Percentiles rank a stretch among this genome's conserved stretches.
phyloP scores from a whole-genome alignment of 1,140 invertebrate species.

The Heliconius nattereri region DNA sequence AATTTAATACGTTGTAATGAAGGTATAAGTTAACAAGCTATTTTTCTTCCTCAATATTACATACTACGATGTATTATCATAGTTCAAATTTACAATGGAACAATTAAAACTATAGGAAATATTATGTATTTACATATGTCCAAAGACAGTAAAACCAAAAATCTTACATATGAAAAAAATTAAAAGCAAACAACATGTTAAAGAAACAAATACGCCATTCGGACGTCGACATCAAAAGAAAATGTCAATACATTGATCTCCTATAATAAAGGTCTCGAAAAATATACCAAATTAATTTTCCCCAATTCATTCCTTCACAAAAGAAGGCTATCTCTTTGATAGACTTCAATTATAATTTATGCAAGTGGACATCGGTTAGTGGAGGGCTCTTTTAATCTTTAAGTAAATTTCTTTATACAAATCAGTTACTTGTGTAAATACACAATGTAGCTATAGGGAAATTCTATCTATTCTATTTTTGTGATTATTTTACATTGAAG shows the following conservation, averaged over 20 bases:
- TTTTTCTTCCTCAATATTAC: no score
- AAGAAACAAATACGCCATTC: conserved; percentile 66
- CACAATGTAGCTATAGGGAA: not conserved
- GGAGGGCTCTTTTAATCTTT: conserved; percentile 59
- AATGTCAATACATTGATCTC: conserved; percentile 62
- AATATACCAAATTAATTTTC: conserved; percentile 74
- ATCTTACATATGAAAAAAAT: not conserved
- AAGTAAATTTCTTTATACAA: conserved; percentile 62
- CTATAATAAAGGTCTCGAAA: conserved; percentile 64
- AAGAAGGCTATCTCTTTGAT: conserved; percentile 69
- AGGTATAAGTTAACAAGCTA: no score
- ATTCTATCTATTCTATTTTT: not conserved
- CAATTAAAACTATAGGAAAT: no score
- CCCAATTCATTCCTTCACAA: conserved; percentile 67
- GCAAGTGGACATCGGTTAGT: conserved; percentile 70
- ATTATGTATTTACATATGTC: no score
- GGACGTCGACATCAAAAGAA: conserved; percentile 57
- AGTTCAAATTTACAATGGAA: no score
- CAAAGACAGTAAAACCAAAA: no score
- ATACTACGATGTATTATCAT: no score
- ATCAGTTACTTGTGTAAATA: conserved; percentile 34
- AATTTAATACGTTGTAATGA: no score
- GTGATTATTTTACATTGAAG: no score
- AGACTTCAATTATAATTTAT: conserved; percentile 76
- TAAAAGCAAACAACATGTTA: conserved; percentile 44